Evolutionary conservation across 1,140 invertebrate species (phyloP).

Genomic region (Macrotrachela quadricornifera): DNA sequence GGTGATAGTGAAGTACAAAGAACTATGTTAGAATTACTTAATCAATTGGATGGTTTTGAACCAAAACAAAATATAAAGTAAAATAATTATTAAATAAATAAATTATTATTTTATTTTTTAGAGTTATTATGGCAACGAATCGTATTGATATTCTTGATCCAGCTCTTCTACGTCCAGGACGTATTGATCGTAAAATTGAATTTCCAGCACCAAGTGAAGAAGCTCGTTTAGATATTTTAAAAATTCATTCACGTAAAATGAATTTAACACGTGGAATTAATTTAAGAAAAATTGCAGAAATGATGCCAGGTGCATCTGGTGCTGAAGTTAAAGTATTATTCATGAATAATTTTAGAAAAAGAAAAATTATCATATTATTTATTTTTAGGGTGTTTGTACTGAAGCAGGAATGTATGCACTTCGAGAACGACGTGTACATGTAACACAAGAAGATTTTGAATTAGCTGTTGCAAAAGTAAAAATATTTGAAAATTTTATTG

Average conservation of each 20-base stretch:
- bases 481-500: not conserved
- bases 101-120: constrained; percentile 8
- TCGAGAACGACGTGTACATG: constrained; percentile 85
- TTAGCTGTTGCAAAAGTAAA: constrained; percentile 87
- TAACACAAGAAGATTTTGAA: constrained; percentile 99
- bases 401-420: constrained; percentile 99
- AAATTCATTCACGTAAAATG: constrained; percentile 97
- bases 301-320: constrained; percentile 95
- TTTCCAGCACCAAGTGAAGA: constrained; percentile 98
- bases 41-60: constrained; percentile 97
- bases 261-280: constrained; percentile 96
- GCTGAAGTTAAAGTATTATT: constrained; percentile 98
- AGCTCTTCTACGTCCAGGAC: constrained; percentile 76
- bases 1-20: constrained; percentile 95
- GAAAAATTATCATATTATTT: too few species aligned
- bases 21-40: constrained; percentile 94
- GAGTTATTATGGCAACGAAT: constrained; percentile 95
- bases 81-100: not conserved
- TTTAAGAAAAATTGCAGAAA: constrained; percentile 88
- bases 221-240: constrained; percentile 81
- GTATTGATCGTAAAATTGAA: constrained; percentile 98
- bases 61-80: constrained; percentile 97
- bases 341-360: too few species aligned
- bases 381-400: constrained; percentile 95
- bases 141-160: constrained; percentile 96